These are phyloP conservation scores for Dipodomys spectabilis DNA, from an alignment of 2,113 vertebrate genomes.

Conservation along the genomic window DNA sequence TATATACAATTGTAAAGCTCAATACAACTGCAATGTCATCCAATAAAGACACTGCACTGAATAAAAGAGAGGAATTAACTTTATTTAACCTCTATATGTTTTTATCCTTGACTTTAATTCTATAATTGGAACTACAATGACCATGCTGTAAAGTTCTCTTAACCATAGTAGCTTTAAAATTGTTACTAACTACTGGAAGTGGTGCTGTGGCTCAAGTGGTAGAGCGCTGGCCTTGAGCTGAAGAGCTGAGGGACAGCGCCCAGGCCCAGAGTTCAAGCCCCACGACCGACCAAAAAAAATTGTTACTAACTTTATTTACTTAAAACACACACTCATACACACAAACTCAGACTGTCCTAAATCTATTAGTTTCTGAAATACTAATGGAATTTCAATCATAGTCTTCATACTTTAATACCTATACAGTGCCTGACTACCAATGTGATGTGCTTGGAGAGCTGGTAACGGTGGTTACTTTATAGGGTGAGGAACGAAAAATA, in stretches of 20 bases:
- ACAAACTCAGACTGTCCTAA: neutral
- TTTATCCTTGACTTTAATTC: conserved; percentile 12
- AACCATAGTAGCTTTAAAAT: neutral
- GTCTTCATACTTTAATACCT: neutral
- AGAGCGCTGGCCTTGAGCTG: too few relatives aligned
- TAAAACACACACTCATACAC: neutral
- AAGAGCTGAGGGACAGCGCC: too few relatives aligned
- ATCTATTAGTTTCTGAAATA: conserved; percentile 2
- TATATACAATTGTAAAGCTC: neutral
- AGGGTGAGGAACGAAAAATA: neutral
- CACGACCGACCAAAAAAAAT: too few relatives aligned
- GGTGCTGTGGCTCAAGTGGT: too few relatives aligned
- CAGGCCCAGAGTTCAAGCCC: too few relatives aligned
- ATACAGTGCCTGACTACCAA: neutral
- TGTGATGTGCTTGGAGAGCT: neutral
- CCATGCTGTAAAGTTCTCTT: neutral
- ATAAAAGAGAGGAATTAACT: neutral
- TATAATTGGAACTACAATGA: neutral
- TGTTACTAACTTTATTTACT: too few relatives aligned
- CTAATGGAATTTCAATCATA: neutral
- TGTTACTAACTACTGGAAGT: too few relatives aligned
- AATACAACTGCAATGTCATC: neutral
- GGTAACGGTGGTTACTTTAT: fast-evolving
- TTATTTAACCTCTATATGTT: neutral
- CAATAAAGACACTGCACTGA: neutral